Conservation (phyloP, 2,113 vertebrate genomes). For the Pteronura brasiliensis region DNA sequence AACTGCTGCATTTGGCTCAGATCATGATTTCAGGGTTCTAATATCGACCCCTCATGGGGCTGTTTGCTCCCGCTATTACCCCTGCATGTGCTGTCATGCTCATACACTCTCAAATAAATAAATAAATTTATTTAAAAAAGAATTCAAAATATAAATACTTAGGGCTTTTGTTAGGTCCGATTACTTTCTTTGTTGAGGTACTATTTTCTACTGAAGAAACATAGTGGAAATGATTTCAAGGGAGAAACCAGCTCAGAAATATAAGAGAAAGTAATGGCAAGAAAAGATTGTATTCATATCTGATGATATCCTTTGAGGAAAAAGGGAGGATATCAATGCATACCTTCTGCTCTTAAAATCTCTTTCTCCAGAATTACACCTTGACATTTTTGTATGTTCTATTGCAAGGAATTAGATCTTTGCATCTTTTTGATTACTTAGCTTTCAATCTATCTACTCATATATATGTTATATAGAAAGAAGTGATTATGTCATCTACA, state of each 20-base stretch:
- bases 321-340: accelerated
- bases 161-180: background rate
- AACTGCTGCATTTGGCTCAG: background rate
- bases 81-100: background rate
- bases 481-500: background rate
- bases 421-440: background rate
- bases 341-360: accelerated
- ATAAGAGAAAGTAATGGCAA: background rate
- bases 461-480: background rate
- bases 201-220: background rate
- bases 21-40: background rate
- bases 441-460: background rate
- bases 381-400: background rate
- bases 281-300: background rate
- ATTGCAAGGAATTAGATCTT: background rate
- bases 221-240: background rate
- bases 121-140: background rate
- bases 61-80: background rate
- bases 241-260: background rate
- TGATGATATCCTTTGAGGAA: background rate
- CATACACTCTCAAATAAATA: background rate
- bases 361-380: background rate
- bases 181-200: background rate
- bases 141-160: background rate
- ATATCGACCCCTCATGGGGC: background rate